Conservation (phyloP, 2,113 vertebrate species). For the Gobius niger region DNA sequence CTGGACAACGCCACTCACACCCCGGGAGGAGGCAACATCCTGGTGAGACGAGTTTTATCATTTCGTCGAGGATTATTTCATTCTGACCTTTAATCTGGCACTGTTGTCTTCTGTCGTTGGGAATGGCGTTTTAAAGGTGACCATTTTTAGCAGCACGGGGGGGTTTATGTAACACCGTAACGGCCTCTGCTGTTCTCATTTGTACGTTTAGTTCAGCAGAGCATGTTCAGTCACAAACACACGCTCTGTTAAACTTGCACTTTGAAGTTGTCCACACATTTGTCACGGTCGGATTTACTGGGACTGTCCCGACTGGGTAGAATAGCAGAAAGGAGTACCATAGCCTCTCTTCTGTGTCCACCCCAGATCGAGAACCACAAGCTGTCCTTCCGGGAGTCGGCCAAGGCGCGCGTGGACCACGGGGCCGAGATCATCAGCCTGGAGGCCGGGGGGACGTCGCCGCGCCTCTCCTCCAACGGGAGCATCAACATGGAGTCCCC, state of each 20-base stretch:
- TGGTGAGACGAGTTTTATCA: slow-evolving; percentile 75
- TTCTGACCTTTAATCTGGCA: not conserved
- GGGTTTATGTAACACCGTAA: not conserved
- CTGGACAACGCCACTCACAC: slow-evolving; percentile 87
- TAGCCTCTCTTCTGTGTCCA: not conserved
- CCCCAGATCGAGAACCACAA: slow-evolving; percentile 95
- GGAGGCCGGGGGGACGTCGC: slow-evolving; percentile 84
- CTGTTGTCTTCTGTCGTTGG: not conserved
- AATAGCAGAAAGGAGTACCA: no score
- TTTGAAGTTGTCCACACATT: not conserved
- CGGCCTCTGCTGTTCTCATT: not conserved
- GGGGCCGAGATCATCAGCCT: slow-evolving; percentile 90
- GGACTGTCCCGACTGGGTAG: not conserved
- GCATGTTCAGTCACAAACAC: not conserved
- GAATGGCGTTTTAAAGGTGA: not conserved
- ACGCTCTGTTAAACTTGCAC: not conserved
- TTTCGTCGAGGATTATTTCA: not conserved
- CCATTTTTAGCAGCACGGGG: not conserved
- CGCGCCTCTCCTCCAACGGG: slow-evolving; percentile 86
- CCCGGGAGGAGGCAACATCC: slow-evolving; percentile 88
- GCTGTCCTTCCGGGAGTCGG: slow-evolving; percentile 88
- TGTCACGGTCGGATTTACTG: not conserved
- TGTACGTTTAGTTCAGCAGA: not conserved
- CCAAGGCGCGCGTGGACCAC: slow-evolving; percentile 92
- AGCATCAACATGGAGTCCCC: slow-evolving; percentile 93